Evolutionary conservation across 1,140 invertebrate genomes (phyloP).

Genomic region (Littorina saxatilis): DNA sequence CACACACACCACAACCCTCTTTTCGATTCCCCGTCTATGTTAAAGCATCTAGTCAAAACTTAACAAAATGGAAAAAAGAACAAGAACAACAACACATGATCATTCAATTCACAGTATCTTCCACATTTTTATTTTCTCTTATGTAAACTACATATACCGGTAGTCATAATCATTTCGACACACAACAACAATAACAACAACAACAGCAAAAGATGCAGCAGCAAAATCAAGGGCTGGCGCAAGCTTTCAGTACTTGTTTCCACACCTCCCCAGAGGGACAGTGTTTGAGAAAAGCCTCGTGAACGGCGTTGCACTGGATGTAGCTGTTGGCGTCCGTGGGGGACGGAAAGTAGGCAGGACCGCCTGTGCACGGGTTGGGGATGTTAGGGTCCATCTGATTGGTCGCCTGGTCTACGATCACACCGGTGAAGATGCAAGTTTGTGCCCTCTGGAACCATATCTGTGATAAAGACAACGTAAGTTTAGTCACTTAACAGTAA

Average conservation of each 20-base stretch:
- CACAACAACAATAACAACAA: not conserved
- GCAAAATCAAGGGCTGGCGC: not conserved
- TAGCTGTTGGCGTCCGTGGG: slow-evolving; percentile 31
- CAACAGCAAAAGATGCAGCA: too few species aligned
- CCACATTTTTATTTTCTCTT: too few species aligned
- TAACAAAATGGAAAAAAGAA: too few species aligned
- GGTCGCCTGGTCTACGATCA: slow-evolving; percentile 23
- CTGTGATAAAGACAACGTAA: too few species aligned
- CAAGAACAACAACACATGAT: too few species aligned
- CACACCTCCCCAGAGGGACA: slow-evolving; percentile 42
- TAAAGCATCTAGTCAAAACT: too few species aligned
- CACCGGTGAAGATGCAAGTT: not conserved
- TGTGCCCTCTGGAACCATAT: slow-evolving; percentile 1
- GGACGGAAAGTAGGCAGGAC: slow-evolving; percentile 44
- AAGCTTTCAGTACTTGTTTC: slow-evolving; percentile 41
- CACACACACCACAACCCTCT: too few species aligned
- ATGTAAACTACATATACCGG: too few species aligned
- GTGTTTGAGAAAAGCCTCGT: slow-evolving; percentile 39
- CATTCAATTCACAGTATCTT: too few species aligned
- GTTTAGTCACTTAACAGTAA: too few species aligned
- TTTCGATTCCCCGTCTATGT: too few species aligned
- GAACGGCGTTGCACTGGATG: slow-evolving; percentile 48
- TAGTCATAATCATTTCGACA: too few species aligned
- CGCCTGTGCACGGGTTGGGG: slow-evolving; percentile 44
- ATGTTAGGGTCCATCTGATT: slow-evolving; percentile 27